Evolutionary conservation across 2,888 invertebrate genomes (phyloP).

Genomic region (Lasioglossum figueresi): DNA sequence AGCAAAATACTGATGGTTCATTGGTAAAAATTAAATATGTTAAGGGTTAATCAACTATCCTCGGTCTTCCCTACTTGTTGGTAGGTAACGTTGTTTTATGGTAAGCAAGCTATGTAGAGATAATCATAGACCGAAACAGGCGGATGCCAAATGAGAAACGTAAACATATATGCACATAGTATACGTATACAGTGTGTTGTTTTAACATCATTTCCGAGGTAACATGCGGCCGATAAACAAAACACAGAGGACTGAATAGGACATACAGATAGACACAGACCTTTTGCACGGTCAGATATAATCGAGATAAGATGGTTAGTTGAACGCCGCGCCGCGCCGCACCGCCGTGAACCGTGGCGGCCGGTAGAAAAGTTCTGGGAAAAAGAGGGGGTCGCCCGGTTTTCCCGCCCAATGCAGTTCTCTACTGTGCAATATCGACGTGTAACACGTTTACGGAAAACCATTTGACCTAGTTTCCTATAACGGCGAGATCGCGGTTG

Average conservation of each 20-base stretch:
- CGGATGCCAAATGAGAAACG: not conserved
- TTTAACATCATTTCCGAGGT: not conserved
- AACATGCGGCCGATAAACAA: not conserved
- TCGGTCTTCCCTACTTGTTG: too few relatives aligned
- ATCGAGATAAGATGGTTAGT: not conserved
- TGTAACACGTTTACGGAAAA: conserved; percentile 19
- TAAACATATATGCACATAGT: not conserved
- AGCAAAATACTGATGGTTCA: too few relatives aligned
- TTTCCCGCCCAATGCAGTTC: conserved; percentile 10
- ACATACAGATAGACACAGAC: too few relatives aligned
- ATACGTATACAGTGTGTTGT: not conserved
- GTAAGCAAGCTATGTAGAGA: not conserved
- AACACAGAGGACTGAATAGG: not conserved
- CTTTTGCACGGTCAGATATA: not conserved
- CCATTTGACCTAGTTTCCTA: conserved; percentile 24
- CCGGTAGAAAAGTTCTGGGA: not conserved
- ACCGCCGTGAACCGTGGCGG: not conserved
- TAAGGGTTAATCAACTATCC: too few relatives aligned
- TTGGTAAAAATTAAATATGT: too few relatives aligned
- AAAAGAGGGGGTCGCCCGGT: not conserved
- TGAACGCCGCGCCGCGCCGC: too few relatives aligned
- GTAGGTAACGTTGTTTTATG: not conserved
- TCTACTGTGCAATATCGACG: conserved; percentile 25
- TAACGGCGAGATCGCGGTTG: not conserved
- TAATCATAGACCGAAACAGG: not conserved